A percentile compares a stretch with the other conserved stretches of the same genome.
These are phyloP conservation scores for Plumapathes pennacea DNA, from an alignment of 92 coral and sea anemone species.

Conservation along the genomic window DNA sequence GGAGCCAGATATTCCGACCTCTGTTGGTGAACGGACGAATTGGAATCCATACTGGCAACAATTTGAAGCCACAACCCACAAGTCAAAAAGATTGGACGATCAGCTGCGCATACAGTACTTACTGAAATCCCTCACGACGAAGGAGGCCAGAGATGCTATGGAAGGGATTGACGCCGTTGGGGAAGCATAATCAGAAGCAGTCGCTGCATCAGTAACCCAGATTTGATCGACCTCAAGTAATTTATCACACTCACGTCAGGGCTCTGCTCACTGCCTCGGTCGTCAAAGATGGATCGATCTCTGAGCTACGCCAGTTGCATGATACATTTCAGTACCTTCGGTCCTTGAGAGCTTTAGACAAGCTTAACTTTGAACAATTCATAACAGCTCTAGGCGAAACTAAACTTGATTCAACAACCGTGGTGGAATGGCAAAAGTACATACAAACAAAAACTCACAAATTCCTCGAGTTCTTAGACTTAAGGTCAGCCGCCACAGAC, in stretches of 20 bases:
- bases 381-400: slow-evolving; percentile 35
- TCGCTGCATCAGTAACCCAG: slow-evolving; percentile 37
- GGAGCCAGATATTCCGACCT: slow-evolving; percentile 30
- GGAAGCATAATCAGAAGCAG: slow-evolving; percentile 53
- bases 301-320: too few relatives aligned
- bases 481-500: slow-evolving; percentile 36
- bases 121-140: slow-evolving; percentile 35
- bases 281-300: slow-evolving; percentile 54
- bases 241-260: slow-evolving; percentile 46
- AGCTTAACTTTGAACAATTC: slow-evolving; percentile 13
- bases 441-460: too few relatives aligned
- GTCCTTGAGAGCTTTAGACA: too few relatives aligned
- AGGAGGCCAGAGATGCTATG: slow-evolving; percentile 38
- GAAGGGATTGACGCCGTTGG: slow-evolving; percentile 48
- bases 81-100: slow-evolving; percentile 25
- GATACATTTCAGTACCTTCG: too few relatives aligned
- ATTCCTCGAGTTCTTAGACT: slow-evolving; percentile 57
- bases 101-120: slow-evolving; percentile 46
- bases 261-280: slow-evolving; percentile 35
- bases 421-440: slow-evolving; percentile 66
- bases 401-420: slow-evolving; percentile 31
- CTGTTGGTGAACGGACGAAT: slow-evolving; percentile 46
- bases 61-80: slow-evolving; percentile 57
- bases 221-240: slow-evolving; percentile 50
- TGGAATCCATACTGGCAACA: slow-evolving; percentile 63